Percentiles rank a stretch among this genome's conserved stretches.
phyloP scores from a whole-genome alignment of 2,888 invertebrate genomes.

The Drosophila anomelani region DNA sequence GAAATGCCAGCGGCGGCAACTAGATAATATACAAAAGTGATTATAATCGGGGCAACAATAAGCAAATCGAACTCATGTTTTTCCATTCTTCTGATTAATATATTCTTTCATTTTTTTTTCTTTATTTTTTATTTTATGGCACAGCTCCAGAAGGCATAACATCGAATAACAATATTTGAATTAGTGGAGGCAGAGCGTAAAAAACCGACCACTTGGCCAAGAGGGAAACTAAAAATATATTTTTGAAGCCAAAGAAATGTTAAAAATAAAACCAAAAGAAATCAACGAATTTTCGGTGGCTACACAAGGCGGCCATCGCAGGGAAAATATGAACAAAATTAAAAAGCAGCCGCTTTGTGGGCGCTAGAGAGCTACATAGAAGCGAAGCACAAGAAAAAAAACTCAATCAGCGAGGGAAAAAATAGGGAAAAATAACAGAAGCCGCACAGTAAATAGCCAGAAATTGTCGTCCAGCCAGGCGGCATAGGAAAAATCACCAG shows the following conservation, averaged over 20 bases:
- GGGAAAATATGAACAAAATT: slow-evolving; percentile 68
- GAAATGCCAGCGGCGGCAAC: slow-evolving; percentile 52
- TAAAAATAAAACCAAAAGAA: slow-evolving; percentile 72
- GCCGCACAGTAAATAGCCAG: slow-evolving; percentile 61
- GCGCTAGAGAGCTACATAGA: slow-evolving; percentile 41
- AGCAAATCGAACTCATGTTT: slow-evolving; percentile 32
- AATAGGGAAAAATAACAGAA: slow-evolving; percentile 56
- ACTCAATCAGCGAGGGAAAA: slow-evolving; percentile 62
- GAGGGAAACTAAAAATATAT: slow-evolving; percentile 67
- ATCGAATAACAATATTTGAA: slow-evolving; percentile 59
- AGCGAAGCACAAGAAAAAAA: slow-evolving; percentile 29
- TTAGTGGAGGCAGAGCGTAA: slow-evolving; percentile 55
- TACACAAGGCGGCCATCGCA: slow-evolving; percentile 46
- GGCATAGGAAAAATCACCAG: slow-evolving; percentile 43
- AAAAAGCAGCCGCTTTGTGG: slow-evolving; percentile 69
- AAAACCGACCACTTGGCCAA: slow-evolving; percentile 60
- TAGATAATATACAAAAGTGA: slow-evolving; percentile 47
- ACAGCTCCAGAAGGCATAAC: slow-evolving; percentile 46
- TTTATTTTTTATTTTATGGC: slow-evolving; percentile 25
- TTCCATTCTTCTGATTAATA: slow-evolving; percentile 25
- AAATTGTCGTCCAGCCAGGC: slow-evolving; percentile 52
- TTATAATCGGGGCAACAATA: slow-evolving; percentile 38
- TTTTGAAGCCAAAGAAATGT: slow-evolving; percentile 65
- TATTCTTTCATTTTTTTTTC: slow-evolving; percentile 46
- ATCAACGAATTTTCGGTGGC: slow-evolving; percentile 63